Percentiles rank a stretch among this genome's conserved stretches.
Evolutionary conservation across 2,888 invertebrate species (phyloP).

Genomic region (Tiliacea citrago): DNA sequence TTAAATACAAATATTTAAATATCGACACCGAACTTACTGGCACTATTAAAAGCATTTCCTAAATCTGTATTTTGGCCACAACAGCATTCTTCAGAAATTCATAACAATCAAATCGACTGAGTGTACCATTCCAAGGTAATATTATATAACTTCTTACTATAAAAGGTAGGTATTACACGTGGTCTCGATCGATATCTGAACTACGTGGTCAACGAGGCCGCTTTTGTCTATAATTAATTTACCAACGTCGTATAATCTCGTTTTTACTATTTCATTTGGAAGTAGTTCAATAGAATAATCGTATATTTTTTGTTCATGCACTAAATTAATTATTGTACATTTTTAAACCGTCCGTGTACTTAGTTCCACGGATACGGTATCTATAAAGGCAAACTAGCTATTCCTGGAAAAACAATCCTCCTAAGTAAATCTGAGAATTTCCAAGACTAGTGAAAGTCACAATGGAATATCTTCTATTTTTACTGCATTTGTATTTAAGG

Average conservation of each 20-base stretch:
- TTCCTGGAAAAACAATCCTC: not conserved
- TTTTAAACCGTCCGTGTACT: not conserved
- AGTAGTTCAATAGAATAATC: conserved; percentile 27
- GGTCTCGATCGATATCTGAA: conserved; percentile 60
- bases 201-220: conserved; percentile 60
- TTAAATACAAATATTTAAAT: not conserved
- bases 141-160: conserved; percentile 26
- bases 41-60: not conserved
- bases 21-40: not conserved
- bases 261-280: conserved; percentile 43
- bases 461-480: not conserved
- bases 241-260: conserved; percentile 60
- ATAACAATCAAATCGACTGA: not conserved
- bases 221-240: conserved; percentile 66
- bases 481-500: not conserved
- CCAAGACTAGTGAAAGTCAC: not conserved
- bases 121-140: conserved; percentile 7
- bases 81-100: not conserved
- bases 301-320: not conserved
- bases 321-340: not conserved
- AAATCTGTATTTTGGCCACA: not conserved
- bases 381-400: not conserved
- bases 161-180: conserved; percentile 22
- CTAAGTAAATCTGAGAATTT: not conserved
- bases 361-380: not conserved